phyloP scores from a whole-genome alignment of 2,113 vertebrate genomes.

The Saimiri boliviensis region DNA sequence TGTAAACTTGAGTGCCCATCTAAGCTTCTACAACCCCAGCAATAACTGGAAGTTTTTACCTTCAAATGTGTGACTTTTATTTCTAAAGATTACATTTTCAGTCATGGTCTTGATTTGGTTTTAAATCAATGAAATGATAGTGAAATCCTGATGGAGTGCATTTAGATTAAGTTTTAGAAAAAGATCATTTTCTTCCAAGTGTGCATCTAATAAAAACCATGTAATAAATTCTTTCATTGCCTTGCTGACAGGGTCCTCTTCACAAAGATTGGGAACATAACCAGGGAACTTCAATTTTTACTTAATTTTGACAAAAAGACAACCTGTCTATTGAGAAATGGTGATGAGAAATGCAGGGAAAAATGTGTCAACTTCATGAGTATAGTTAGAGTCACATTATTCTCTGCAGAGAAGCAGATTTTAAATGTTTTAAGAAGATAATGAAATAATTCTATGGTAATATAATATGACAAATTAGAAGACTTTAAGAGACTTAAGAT shows the following conservation, averaged over 20 bases:
- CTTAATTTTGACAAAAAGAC: constrained; percentile 35
- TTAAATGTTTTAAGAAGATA: not conserved
- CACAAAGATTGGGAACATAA: not conserved
- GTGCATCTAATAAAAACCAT: constrained; percentile 30
- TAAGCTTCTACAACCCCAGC: not conserved
- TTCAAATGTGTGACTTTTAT: constrained; percentile 41
- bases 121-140: constrained; percentile 46
- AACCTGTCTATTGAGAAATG: not conserved
- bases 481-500: not conserved
- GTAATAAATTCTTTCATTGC: constrained; percentile 47
- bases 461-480: not conserved
- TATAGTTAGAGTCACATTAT: not conserved
- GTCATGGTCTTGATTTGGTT: constrained; percentile 23
- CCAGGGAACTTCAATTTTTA: constrained; percentile 39
- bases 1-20: not conserved
- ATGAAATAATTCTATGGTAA: not conserved
- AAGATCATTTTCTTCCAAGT: constrained; percentile 36
- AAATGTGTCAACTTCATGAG: not conserved
- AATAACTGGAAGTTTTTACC: constrained; percentile 9
- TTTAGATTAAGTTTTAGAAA: constrained; percentile 38
- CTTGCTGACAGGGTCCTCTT: constrained; percentile 16
- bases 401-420: not conserved
- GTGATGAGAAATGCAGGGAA: not conserved
- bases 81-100: constrained; percentile 40
- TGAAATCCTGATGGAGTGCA: not conserved